These are phyloP conservation scores for Psophia crepitans DNA, from an alignment of 2,113 vertebrate genomes.

Conservation along the genomic window DNA sequence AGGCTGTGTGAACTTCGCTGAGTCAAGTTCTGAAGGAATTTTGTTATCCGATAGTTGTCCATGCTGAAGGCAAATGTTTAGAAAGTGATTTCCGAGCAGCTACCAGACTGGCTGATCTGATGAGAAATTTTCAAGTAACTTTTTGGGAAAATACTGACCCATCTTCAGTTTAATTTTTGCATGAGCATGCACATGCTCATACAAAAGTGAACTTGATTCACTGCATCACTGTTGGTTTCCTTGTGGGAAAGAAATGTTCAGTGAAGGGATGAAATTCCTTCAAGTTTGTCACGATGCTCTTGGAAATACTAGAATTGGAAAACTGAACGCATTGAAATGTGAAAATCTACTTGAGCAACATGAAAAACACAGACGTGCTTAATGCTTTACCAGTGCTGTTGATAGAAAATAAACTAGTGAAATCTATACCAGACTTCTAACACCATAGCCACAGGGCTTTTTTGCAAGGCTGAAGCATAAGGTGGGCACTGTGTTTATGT, in stretches of 20 bases:
- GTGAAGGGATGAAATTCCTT: neutral
- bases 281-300: neutral
- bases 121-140: neutral
- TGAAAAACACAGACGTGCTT: neutral
- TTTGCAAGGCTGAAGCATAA: neutral
- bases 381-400: neutral
- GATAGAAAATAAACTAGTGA: neutral
- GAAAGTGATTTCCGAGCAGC: neutral
- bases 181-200: neutral
- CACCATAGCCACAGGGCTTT: too few relatives aligned
- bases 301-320: neutral
- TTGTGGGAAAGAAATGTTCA: neutral
- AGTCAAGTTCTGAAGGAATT: neutral
- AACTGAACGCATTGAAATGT: neutral
- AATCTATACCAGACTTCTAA: neutral
- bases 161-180: too few relatives aligned
- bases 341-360: neutral
- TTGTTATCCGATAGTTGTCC: neutral
- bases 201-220: neutral
- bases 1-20: neutral
- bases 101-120: neutral
- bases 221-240: neutral
- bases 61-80: neutral
- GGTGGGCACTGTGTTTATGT: neutral
- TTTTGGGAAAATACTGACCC: too few relatives aligned